Evolutionary conservation across 92 coral and sea anemone species (phyloP), one percentile per base, ranked within the genome.

Genomic region (Palythoa heliodiscus): DNA sequence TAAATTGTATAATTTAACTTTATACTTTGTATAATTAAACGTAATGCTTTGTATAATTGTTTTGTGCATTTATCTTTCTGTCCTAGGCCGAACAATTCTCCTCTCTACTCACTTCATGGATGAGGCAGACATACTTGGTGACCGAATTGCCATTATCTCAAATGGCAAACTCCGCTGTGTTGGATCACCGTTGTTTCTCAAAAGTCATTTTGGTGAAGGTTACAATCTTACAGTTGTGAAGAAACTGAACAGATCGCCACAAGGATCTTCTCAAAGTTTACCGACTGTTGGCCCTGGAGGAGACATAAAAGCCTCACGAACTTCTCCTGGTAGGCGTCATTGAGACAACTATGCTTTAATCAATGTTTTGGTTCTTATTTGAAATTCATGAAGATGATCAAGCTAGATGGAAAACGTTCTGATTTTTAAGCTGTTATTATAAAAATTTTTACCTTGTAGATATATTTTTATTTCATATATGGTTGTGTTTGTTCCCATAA

Each of bases 51-150:
- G 5, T 23, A 15, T 6, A 22, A 63, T 63, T n/a, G 66, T 63
- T 63, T n/a, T n/a, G 22, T 5, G 50, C 9, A 0, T 43, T 63
- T 63, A 22, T 63, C 29, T 23, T 11, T 43, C 50, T n/a, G 52
- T 19, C 15, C 13, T 87, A 96, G 99, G 88, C 78, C 93, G 99
- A 71, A 96, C 99, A 47, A 96, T 96, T 52, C 92, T 96, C 74
- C 93, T 96, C 7, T 96, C 99, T 14, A 96, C 99, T 13, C 99
- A 96, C 78, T 96, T 92, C 90, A 96, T 96, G 99, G 99, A 96
- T 86, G 99, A 96, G 75, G 99, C 99, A 17, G 99, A 96, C 79
- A 88, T 96, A n/a, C 91, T 96, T 17, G 99, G 99, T 55, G 99
- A 96, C 75, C 90, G 99, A 5, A 96, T 96, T 38, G 99, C 99